Conservation (phyloP, 2,888 invertebrate genomes). For the Agrilus mali region DNA sequence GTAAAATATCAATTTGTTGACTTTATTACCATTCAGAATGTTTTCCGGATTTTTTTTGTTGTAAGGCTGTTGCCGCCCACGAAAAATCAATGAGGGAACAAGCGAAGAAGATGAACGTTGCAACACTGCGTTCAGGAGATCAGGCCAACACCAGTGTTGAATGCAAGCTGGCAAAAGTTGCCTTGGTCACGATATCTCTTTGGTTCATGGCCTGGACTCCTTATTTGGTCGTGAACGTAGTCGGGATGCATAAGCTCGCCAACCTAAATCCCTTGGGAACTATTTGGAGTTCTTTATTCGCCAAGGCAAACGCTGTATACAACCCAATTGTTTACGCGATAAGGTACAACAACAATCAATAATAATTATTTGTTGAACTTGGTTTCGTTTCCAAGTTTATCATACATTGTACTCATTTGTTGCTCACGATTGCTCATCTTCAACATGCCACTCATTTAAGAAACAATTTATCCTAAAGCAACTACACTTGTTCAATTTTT, state of each 20-base stretch:
- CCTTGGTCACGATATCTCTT: constrained; percentile 76
- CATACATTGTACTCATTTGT: too few species aligned
- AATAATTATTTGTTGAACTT: too few species aligned
- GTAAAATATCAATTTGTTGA: constrained; percentile 31
- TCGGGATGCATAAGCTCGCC: constrained; percentile 63
- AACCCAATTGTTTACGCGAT: constrained; percentile 87
- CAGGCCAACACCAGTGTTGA: constrained; percentile 69
- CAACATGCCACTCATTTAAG: too few species aligned
- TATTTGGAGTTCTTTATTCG: constrained; percentile 84
- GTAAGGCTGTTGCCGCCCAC: constrained; percentile 67
- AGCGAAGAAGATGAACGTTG: constrained; percentile 89
- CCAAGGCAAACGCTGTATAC: constrained; percentile 83
- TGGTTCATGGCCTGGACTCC: constrained; percentile 94
- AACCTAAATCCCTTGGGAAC: constrained; percentile 68
- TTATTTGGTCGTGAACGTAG: constrained; percentile 69
- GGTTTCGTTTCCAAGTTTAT: too few species aligned
- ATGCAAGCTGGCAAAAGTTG: constrained; percentile 80
- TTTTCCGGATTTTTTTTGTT: constrained; percentile 13
- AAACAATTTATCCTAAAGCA: too few species aligned
- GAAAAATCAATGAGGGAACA: constrained; percentile 80
- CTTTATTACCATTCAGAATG: too few species aligned
- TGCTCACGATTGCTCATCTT: too few species aligned
- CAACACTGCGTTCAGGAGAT: constrained; percentile 70
- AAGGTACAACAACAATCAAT: constrained; percentile 41
- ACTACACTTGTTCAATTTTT: too few species aligned